Percentiles rank a stretch among this genome's conserved stretches.
Evolutionary conservation across 1,140 invertebrate genomes (phyloP).

Genomic region (Thaumetopoea pityocampa): DNA sequence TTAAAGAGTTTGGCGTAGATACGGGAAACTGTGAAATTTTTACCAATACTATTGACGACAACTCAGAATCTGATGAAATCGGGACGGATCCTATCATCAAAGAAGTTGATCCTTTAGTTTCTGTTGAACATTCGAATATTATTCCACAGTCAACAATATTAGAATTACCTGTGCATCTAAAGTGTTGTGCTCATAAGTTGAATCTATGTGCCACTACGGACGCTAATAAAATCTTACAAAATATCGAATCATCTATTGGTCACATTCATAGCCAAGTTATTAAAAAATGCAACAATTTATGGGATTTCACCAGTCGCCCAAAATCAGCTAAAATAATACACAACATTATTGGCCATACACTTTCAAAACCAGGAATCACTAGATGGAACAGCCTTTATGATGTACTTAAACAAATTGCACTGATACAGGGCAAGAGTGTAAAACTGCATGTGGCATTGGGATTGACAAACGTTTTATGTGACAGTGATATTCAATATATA

Average conservation of each 20-base stretch:
- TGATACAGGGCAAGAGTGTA: slow-evolving; percentile 15
- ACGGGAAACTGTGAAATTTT: background rate
- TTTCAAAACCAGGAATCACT: slow-evolving; percentile 17
- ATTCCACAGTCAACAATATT: background rate
- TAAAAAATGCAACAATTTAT: slow-evolving; percentile 21
- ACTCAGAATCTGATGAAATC: background rate
- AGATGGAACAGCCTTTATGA: slow-evolving; percentile 25
- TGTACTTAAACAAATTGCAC: slow-evolving; percentile 14
- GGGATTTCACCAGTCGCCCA: slow-evolving; percentile 15
- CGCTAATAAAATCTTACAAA: slow-evolving; percentile 12
- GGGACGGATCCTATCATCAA: too few relatives aligned
- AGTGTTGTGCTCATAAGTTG: slow-evolving; percentile 20
- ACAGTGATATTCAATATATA: slow-evolving; percentile 19
- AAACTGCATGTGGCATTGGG: slow-evolving; percentile 10
- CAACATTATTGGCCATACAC: slow-evolving; percentile 14
- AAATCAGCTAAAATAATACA: slow-evolving; percentile 25
- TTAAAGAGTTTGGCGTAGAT: slow-evolving; percentile 24
- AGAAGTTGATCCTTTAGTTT: too few relatives aligned
- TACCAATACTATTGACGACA: background rate
- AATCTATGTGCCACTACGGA: slow-evolving; percentile 20
- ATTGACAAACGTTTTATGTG: slow-evolving; percentile 3
- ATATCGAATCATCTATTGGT: slow-evolving; percentile 7
- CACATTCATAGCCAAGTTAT: slow-evolving; percentile 17
- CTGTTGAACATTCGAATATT: background rate
- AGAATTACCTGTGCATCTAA: slow-evolving; percentile 11